Evolutionary conservation across 2,797 vertebrate species (phyloP).

Genomic region (Helostoma temminkii): DNA sequence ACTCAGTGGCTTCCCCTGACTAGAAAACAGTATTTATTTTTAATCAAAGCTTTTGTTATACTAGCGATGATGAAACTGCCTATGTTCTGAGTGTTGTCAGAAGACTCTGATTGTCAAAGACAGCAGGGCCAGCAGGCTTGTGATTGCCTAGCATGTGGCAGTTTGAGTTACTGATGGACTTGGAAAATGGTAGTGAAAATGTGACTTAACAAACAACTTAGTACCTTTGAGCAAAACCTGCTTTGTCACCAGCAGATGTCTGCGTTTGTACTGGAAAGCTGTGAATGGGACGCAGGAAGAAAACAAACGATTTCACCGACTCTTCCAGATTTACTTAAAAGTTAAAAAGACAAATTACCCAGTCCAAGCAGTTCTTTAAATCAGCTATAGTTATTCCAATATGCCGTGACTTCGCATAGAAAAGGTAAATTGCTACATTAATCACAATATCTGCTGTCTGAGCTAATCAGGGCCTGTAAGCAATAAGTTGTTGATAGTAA

Average conservation of each 20-base stretch:
- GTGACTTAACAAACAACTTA: background rate
- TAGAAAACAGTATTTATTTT: slow-evolving; percentile 57
- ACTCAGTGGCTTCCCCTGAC: slow-evolving; percentile 12
- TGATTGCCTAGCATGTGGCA: slow-evolving; percentile 25
- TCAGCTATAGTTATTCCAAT: slow-evolving; percentile 39
- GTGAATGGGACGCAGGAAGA: background rate
- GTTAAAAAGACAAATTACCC: slow-evolving; percentile 25
- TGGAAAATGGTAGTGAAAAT: slow-evolving; percentile 12
- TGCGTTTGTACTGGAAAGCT: background rate
- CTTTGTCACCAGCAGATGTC: background rate
- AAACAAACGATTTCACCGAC: slow-evolving; percentile 12
- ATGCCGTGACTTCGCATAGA: slow-evolving; percentile 57
- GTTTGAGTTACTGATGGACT: background rate
- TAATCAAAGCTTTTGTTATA: slow-evolving; percentile 62
- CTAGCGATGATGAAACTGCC: slow-evolving; percentile 46
- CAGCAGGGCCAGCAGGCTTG: background rate
- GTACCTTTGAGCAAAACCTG: slow-evolving; percentile 8
- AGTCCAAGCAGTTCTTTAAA: slow-evolving; percentile 13
- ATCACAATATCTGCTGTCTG: slow-evolving; percentile 47
- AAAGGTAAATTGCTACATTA: slow-evolving; percentile 58
- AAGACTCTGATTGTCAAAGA: slow-evolving; percentile 7
- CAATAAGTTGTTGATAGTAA: slow-evolving; percentile 49
- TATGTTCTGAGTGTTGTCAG: slow-evolving; percentile 22
- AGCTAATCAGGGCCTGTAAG: slow-evolving; percentile 58
- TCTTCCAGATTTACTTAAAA: slow-evolving; percentile 14